Base-by-base conservation (phyloP, 1,140 invertebrate species). In the Lordiphosa stackelbergi region DNA sequence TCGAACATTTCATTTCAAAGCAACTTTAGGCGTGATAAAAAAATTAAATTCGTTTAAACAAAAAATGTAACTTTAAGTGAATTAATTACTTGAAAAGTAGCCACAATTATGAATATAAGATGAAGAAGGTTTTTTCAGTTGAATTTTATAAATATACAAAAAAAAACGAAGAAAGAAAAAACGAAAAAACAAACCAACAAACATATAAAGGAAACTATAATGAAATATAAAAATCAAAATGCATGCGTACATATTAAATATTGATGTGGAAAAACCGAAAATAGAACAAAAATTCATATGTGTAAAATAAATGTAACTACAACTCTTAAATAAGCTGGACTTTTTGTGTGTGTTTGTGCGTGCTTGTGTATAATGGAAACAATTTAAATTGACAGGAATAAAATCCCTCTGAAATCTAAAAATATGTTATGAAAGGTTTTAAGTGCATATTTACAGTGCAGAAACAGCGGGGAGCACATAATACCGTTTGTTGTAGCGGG, bases 291-390 rank as follows among this genome's bases (percentile, higher is more conserved):
- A 62, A 59, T 62, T 55, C 60, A 58, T 53, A 68, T 83, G 66
- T 79, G 77, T 75, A 72, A 81, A 59, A 66, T 81, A 74, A 81
- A 71, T 81, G 71, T 72, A 79, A 81, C 63, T 79, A 61, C 59
- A 81, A 73, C 54, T 70, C 61, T 61, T 48, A 59, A 52, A 31
- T 1, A 49, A 19, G 12, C 42, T 53, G 64, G 64, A 61, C 55
- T 66, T 73, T 62, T 51, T 69, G 54, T 31, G 28, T 31, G 28
- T 31, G 28, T 28, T 5, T 28, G 6, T 28, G 24, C 6, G 24
- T 7, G 24, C 6, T 56, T 69, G 48, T 66, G 47, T 16, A 48
- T 51, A 47, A 52, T 45, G 47, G 46, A 66, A 69, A 48, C 48
- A 79, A 69, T 73, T 65, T 52, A 63, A 69, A 74, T 79, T 73